These are phyloP conservation scores for Siniperca knerii DNA, from an alignment of 2,113 vertebrate genomes.

Conservation along the genomic window DNA sequence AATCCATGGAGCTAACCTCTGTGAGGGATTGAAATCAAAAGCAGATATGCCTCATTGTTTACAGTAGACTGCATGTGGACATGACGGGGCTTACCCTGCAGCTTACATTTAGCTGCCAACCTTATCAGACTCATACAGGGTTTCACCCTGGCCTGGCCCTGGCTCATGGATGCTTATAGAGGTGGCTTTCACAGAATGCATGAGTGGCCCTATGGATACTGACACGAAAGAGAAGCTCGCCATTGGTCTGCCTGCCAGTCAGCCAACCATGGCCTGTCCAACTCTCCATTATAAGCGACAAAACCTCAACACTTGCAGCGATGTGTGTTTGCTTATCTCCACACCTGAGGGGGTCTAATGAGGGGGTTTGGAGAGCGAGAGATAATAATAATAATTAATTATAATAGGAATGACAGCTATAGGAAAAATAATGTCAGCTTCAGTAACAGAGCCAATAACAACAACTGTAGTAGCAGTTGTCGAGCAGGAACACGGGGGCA, in stretches of 20 bases:
- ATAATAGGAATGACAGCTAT: no score
- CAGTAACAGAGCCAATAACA: no score
- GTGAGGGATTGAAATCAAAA: conserved; percentile 37
- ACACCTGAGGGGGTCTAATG: neutral
- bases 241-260: neutral
- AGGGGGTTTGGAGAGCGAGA: no score
- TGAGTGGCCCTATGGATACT: neutral
- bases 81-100: conserved; percentile 9
- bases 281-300: neutral
- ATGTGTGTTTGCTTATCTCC: neutral
- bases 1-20: conserved; percentile 38
- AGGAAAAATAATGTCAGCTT: no score
- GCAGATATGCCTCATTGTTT: conserved; percentile 39
- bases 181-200: neutral
- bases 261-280: neutral
- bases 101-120: conserved; percentile 34
- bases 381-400: no score
- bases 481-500: no score
- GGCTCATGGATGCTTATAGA: conserved; percentile 21
- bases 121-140: conserved; percentile 46
- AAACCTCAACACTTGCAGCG: neutral
- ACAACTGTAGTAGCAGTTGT: no score
- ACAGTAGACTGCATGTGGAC: conserved; percentile 23
- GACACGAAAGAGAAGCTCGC: conserved; percentile 12
- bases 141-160: neutral